Evolutionary conservation across 2,888 invertebrate species (phyloP).

Genomic region (Drosophila anomelani): DNA sequence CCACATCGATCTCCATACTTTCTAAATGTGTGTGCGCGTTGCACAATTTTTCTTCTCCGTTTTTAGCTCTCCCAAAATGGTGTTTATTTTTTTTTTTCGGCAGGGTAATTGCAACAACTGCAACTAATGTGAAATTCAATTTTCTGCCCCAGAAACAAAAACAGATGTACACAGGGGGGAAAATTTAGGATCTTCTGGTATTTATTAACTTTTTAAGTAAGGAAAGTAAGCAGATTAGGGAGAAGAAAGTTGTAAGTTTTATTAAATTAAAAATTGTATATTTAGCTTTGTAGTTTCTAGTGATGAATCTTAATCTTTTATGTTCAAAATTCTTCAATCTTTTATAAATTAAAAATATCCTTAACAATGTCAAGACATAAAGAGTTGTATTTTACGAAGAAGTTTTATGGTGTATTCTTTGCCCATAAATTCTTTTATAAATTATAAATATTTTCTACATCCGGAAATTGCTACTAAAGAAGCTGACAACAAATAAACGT

Average conservation of each 20-base stretch:
- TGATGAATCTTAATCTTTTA: background rate
- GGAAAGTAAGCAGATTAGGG: background rate
- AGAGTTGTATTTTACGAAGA: no score
- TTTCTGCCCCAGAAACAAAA: constrained; percentile 37
- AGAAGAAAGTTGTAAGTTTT: background rate
- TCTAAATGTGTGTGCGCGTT: constrained; percentile 48
- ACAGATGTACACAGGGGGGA: constrained; percentile 18
- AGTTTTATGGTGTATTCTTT: no score
- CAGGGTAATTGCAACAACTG: constrained; percentile 50
- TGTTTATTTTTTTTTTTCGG: constrained; percentile 15
- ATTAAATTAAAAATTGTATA: background rate
- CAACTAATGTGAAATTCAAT: constrained; percentile 56
- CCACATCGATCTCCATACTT: constrained; percentile 40
- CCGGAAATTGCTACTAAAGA: background rate
- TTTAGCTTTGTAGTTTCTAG: background rate
- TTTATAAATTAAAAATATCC: no score
- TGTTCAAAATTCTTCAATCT: background rate
- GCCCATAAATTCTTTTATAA: background rate
- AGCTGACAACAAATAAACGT: background rate
- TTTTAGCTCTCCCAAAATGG: constrained; percentile 5
- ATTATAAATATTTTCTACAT: no score
- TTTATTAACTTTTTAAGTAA: background rate
- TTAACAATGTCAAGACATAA: no score
- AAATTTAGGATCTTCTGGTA: background rate
- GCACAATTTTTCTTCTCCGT: constrained; percentile 40